Conservation (phyloP, 2,888 invertebrate genomes). For the Leptothorax acervorum region DNA sequence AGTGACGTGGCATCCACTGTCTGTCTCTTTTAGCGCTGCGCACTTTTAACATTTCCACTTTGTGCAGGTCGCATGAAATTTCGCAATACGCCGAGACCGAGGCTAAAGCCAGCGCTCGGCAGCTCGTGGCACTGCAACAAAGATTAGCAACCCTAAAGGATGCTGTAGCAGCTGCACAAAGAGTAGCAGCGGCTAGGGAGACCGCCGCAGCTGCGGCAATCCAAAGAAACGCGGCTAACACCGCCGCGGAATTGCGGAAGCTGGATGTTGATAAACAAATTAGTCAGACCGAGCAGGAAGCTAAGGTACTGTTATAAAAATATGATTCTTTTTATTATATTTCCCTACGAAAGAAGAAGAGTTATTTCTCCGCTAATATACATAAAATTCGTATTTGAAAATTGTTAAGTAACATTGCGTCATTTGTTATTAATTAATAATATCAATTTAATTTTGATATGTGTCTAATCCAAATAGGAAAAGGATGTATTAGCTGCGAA, state of each 20-base stretch:
- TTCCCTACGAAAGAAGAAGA: background rate
- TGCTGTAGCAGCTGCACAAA: conserved; percentile 90
- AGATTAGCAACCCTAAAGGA: conserved; percentile 90
- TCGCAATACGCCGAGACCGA: conserved; percentile 81
- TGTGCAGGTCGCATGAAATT: conserved; percentile 81
- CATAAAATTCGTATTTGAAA: background rate
- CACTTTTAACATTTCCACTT: background rate
- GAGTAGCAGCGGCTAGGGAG: conserved; percentile 90
- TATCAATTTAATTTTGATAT: background rate
- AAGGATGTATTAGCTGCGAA: conserved; percentile 82
- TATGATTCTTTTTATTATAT: background rate
- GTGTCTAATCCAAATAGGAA: conserved; percentile 69
- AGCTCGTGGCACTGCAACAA: conserved; percentile 88
- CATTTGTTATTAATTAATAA: background rate
- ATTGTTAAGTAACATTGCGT: background rate
- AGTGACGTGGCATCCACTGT: background rate
- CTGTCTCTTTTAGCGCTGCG: background rate
- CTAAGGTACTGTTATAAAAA: conserved; percentile 77
- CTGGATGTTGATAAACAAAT: conserved; percentile 85
- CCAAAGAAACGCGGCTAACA: conserved; percentile 90
- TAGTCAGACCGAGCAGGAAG: conserved; percentile 82
- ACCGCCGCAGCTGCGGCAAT: conserved; percentile 91
- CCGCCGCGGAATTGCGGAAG: conserved; percentile 90
- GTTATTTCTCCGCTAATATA: background rate
- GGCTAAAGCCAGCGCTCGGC: conserved; percentile 87